Percentiles rank a stretch among this genome's conserved stretches.
These are phyloP conservation scores for Scaptomyza polygonia DNA, from an alignment of 2,888 invertebrate species.

Conservation along the genomic window DNA sequence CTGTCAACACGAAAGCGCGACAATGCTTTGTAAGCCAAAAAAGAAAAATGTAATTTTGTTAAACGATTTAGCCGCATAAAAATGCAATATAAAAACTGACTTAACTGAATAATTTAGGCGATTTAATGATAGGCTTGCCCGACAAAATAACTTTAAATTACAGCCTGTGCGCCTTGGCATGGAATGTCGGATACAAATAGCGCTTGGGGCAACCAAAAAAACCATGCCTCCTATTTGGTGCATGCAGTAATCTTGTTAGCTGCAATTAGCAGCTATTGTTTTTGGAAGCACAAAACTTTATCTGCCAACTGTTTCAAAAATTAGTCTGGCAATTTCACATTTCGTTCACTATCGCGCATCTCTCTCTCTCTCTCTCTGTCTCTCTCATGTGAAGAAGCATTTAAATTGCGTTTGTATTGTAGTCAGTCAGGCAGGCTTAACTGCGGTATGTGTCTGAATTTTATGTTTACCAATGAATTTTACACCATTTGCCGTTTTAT, in stretches of 20 bases:
- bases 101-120: constrained; percentile 5
- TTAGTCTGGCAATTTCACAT: neutral
- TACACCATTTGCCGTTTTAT: constrained; percentile 31
- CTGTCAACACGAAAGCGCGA: constrained; percentile 29
- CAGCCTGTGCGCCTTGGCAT: constrained; percentile 7
- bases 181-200: constrained; percentile 37
- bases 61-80: constrained; percentile 29
- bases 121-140: neutral
- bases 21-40: constrained; percentile 3
- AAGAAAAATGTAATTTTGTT: constrained; percentile 19
- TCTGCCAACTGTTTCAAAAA: constrained; percentile 9
- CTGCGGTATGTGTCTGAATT: constrained; percentile 7
- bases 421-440: constrained; percentile 2
- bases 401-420: constrained; percentile 9
- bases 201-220: constrained; percentile 9
- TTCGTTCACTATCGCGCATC: neutral
- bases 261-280: constrained; percentile 56
- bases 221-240: neutral
- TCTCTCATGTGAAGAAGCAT: constrained; percentile 10
- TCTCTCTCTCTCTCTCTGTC: neutral
- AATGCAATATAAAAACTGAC: constrained; percentile 22
- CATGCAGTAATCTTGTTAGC: neutral
- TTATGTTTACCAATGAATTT: constrained; percentile 21
- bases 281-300: constrained; percentile 16
- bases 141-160: constrained; percentile 38